These are phyloP conservation scores for Dexiosoma caninum DNA, from an alignment of 2,888 invertebrate species.

Conservation along the genomic window DNA sequence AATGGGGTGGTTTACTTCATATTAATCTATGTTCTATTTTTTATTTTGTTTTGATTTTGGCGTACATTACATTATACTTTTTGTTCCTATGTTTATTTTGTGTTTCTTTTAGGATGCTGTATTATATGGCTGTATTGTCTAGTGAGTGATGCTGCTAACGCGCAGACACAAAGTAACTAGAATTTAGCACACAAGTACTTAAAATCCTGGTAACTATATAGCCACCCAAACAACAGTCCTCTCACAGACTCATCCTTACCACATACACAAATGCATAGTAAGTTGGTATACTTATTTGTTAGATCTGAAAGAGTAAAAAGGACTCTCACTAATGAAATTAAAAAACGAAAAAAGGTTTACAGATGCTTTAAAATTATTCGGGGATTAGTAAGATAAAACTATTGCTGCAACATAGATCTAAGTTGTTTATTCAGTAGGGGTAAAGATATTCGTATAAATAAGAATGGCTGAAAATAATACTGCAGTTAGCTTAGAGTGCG, in stretches of 20 bases:
- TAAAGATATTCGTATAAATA: background rate
- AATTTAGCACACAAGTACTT: constrained; percentile 53
- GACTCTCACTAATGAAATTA: constrained; percentile 53
- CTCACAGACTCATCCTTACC: constrained; percentile 39
- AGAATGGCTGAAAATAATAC: constrained; percentile 35
- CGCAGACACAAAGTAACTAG: constrained; percentile 63
- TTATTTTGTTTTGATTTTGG: constrained; percentile 26
- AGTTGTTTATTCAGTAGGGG: background rate
- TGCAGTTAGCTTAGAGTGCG: constrained; percentile 42
- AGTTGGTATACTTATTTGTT: constrained; percentile 23
- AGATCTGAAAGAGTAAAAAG: constrained; percentile 62
- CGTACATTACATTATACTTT: background rate
- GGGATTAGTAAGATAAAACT: constrained; percentile 54
- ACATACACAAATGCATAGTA: background rate
- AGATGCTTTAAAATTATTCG: constrained; percentile 48
- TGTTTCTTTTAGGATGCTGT: constrained; percentile 37
- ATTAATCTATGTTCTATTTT: background rate
- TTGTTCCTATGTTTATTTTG: background rate
- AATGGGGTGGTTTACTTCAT: constrained; percentile 19
- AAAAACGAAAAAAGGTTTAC: constrained; percentile 32
- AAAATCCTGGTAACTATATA: constrained; percentile 6
- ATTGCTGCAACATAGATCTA: constrained; percentile 50
- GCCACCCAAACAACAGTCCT: constrained; percentile 38
- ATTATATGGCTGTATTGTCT: constrained; percentile 37
- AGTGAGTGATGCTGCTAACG: constrained; percentile 62